Evolutionary conservation across 2,113 vertebrate species (phyloP).

Genomic region (Dasyurus viverrinus): DNA sequence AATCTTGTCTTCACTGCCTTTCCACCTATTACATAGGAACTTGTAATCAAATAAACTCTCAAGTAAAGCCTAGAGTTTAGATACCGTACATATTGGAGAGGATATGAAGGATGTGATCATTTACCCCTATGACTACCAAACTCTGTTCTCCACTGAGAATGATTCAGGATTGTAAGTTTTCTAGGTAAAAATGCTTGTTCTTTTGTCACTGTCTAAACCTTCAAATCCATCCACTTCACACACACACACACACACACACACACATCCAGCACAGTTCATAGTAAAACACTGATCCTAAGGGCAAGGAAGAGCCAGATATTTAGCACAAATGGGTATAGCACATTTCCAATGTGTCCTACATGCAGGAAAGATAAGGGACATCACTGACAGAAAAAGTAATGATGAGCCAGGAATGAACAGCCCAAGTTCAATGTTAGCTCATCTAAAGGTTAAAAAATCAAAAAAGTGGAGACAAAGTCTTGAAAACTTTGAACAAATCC

Average conservation of each 20-base stretch:
- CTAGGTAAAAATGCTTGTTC: background rate
- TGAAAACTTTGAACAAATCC: background rate
- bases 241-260: no score
- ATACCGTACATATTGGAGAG: background rate
- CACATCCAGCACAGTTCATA: background rate
- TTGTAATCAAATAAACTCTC: no score
- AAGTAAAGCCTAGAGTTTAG: background rate
- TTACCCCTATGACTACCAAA: background rate
- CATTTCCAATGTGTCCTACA: background rate
- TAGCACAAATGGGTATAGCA: background rate
- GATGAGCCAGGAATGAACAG: background rate
- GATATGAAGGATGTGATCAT: background rate
- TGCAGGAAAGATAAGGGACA: background rate
- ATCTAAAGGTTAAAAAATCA: background rate
- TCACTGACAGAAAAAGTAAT: background rate
- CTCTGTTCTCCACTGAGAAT: background rate
- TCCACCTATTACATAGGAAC: no score
- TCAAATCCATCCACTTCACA: background rate
- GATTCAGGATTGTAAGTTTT: background rate
- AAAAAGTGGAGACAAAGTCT: background rate
- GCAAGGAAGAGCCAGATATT: background rate
- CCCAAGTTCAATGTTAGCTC: background rate
- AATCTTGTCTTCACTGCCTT: no score
- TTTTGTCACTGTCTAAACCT: background rate
- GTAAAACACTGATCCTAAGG: background rate